Percentiles rank a stretch among this genome's conserved stretches.
Evolutionary conservation across 2,888 invertebrate species (phyloP).

Genomic region (Brenthis ino): DNA sequence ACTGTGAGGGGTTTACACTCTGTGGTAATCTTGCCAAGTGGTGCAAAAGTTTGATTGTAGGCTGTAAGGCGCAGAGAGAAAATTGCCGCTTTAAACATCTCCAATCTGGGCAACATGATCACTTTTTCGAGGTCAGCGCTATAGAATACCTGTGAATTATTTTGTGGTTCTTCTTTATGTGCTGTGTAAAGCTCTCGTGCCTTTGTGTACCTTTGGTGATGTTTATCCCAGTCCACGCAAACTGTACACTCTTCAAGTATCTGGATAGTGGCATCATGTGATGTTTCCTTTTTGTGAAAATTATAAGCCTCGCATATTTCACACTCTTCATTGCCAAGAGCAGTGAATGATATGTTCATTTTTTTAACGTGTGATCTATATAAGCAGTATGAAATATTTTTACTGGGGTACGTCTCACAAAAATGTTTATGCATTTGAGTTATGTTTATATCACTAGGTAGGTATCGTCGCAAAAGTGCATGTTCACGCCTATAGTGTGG

Average conservation of each 20-base stretch:
- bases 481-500: no score
- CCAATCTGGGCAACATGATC: background rate
- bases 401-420: background rate
- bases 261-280: background rate
- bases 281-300: conserved; percentile 26
- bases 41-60: conserved; percentile 37
- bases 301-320: conserved; percentile 38
- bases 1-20: conserved; percentile 29
- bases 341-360: conserved; percentile 41
- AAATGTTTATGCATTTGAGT: background rate
- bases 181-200: background rate
- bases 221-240: background rate
- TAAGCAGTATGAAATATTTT: conserved; percentile 20
- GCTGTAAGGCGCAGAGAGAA: background rate
- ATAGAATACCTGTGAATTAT: background rate
- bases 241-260: background rate
- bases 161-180: background rate
- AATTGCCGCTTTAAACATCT: background rate
- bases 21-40: conserved; percentile 33
- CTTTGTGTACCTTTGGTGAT: background rate
- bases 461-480: no score
- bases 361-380: conserved; percentile 40
- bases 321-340: conserved; percentile 43
- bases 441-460: background rate
- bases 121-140: background rate